Evolutionary conservation across 2,888 invertebrate species (phyloP).

Genomic region (Chydorus sphaericus): DNA sequence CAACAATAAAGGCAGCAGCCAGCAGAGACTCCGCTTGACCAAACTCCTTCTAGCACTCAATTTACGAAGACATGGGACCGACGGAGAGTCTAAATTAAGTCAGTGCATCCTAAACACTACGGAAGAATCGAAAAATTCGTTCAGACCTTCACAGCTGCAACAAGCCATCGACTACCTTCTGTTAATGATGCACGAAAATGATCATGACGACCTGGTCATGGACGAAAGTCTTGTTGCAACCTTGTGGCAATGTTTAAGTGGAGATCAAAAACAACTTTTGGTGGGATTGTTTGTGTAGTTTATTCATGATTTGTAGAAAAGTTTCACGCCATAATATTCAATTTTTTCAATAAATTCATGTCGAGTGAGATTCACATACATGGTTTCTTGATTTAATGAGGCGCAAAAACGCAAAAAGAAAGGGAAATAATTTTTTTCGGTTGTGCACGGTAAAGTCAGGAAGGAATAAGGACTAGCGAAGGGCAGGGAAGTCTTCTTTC

Average conservation of each 20-base stretch:
- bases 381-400: no score
- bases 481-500: not conserved
- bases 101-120: no score
- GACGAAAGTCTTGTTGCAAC: not conserved
- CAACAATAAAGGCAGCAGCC: not conserved
- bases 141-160: not conserved
- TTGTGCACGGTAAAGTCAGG: not conserved
- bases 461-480: not conserved
- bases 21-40: no score
- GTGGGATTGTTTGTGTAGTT: not conserved
- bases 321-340: no score
- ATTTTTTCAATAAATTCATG: no score
- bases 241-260: not conserved
- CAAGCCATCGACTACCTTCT: not conserved
- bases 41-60: not conserved
- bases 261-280: conserved; percentile 6
- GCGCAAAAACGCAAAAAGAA: no score
- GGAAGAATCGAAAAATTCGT: not conserved
- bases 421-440: not conserved
- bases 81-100: not conserved
- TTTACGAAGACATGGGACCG: not conserved
- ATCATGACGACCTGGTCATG: no score
- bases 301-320: no score
- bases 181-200: no score
- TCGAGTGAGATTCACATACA: no score